Base-by-base conservation (phyloP, 1,140 invertebrate species). In the Drosophila bocki region DNA sequence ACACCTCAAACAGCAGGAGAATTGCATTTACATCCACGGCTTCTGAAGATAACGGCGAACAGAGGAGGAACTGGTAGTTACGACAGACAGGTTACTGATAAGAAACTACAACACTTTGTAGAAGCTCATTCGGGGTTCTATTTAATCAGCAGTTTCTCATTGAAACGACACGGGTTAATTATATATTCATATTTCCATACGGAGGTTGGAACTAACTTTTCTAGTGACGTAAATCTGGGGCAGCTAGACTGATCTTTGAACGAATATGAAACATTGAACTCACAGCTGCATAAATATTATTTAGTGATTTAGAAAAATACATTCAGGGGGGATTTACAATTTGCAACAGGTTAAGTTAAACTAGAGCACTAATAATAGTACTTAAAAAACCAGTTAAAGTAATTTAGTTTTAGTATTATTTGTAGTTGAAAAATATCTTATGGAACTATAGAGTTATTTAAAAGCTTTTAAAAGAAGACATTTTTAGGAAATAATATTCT, bases 281-380 rank as follows among this genome's bases (percentile, higher is more conserved):
- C 33, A 32, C 60, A 76, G 71, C 50, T 76, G 71, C 26, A 15
- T 33, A 75, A 76, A 76, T 76, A 76, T 75, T 44, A 64, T 60
- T 39, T n/a, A 15, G 11, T 48, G 35, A 50, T 62, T 54, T 63
- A 3, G 0, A 61, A 12, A 56, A 22, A 32, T 48, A 7, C 9
- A 50, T 11, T 11, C 22, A 39, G 11, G 35, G 13, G n/a, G n/a
- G 17, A 19, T 11, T 11, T 22, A 19, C 13, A 32, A 37, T 54
- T 3, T 19, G 13, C 26, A 50, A 32, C 11, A 32, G 7, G 11
- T 35, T 19, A 37, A 22, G 2, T 22, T 22, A 22, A 22, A 13
- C 17, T 45, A 45, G 17, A 45, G 42, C 17, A 45, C 4, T 19
- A 6, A 12, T 12, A 12, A 12, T 19, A 11, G 17, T 12, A 19